These are phyloP conservation scores for Steinernema hermaphroditum DNA, from an alignment of 2,888 invertebrate genomes.

Conservation along the genomic window DNA sequence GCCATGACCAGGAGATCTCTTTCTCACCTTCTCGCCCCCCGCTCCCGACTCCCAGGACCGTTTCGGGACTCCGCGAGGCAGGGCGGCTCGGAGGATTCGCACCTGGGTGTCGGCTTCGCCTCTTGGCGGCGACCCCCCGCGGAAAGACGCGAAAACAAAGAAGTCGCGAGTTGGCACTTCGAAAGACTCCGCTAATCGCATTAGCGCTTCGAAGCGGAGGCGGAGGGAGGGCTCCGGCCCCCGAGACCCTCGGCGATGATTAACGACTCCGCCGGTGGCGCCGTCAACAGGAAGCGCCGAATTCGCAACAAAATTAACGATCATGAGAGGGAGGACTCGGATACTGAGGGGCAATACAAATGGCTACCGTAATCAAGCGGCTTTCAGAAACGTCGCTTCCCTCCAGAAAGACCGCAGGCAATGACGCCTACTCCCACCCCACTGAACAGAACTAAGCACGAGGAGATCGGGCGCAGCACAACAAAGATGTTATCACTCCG, in stretches of 20 bases:
- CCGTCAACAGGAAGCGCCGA: too few species aligned
- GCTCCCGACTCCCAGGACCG: neutral
- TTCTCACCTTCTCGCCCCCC: neutral
- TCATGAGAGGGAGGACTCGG: too few species aligned
- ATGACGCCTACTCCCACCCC: too few species aligned
- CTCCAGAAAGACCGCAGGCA: too few species aligned
- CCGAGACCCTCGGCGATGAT: neutral
- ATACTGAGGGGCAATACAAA: too few species aligned
- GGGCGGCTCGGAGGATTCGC: neutral
- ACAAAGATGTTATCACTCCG: too few species aligned
- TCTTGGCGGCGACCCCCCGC: neutral
- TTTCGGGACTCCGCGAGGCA: too few species aligned
- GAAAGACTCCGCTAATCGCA: slow-evolving; percentile 21
- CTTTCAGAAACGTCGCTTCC: too few species aligned
- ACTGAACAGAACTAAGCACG: too few species aligned
- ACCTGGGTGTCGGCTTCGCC: slow-evolving; percentile 16
- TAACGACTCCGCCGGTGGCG: slow-evolving; percentile 14
- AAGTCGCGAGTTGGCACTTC: slow-evolving; percentile 1
- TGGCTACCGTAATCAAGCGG: too few species aligned
- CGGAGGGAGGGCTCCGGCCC: neutral
- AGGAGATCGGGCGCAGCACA: too few species aligned
- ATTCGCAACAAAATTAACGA: too few species aligned
- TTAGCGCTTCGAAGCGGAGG: neutral
- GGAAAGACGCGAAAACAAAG: neutral
- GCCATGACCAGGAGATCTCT: neutral